Conservation (phyloP, 1,140 invertebrate genomes). For the Hylaeus volcanicus region DNA sequence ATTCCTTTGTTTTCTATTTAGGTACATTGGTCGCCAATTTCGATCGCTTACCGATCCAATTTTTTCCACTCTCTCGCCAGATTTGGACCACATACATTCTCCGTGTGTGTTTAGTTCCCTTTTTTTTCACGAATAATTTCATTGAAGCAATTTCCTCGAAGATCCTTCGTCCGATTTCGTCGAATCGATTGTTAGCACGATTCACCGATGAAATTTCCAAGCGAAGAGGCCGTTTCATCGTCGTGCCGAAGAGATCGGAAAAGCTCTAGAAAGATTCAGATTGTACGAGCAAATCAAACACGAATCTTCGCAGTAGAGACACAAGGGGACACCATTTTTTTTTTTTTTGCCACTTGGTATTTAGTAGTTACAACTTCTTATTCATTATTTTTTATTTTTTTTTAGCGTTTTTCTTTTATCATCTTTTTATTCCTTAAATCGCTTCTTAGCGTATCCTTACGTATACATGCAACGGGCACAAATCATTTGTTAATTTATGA, state of each 20-base stretch:
- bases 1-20: not conserved
- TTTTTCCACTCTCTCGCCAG: not conserved
- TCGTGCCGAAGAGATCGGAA: constrained; percentile 29
- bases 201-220: constrained; percentile 1
- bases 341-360: constrained; percentile 3
- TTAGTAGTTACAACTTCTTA: not conserved
- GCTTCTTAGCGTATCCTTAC: not conserved
- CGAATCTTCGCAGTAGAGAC: constrained; percentile 12
- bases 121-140: no score
- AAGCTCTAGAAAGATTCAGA: constrained; percentile 42
- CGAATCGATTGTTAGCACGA: constrained; percentile 7
- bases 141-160: not conserved
- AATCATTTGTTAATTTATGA: not conserved
- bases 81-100: not conserved
- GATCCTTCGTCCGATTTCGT: constrained; percentile 20
- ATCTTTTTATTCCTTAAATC: not conserved
- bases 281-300: constrained; percentile 52
- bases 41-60: not conserved
- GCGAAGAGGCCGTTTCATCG: constrained; percentile 39
- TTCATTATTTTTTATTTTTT: not conserved
- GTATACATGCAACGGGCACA: constrained; percentile 14
- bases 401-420: not conserved
- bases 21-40: constrained; percentile 40
- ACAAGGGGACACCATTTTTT: constrained; percentile 21
- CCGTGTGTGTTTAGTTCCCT: not conserved